Conservation (phyloP, 2,113 vertebrate species). For the Gopherus evgoodei region DNA sequence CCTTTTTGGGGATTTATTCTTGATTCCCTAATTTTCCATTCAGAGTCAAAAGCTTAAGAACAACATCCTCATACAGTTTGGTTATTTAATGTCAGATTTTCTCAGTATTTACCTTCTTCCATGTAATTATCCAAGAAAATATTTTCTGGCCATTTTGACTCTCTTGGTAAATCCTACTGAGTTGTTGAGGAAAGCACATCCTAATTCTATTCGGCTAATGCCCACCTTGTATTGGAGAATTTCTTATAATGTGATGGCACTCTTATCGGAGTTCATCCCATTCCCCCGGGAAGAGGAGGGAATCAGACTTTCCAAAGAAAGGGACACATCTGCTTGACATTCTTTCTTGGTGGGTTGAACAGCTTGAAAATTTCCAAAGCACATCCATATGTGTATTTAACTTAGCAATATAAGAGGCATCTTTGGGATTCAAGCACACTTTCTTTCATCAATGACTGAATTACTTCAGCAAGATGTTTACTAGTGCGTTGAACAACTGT, state of each 20-base stretch:
- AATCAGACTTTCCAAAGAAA: background rate
- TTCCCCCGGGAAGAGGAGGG: background rate
- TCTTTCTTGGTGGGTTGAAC: background rate
- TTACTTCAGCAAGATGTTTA: background rate
- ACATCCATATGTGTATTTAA: background rate
- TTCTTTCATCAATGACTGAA: background rate
- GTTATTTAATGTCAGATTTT: background rate
- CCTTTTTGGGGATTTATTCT: conserved; percentile 52
- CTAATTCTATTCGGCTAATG: background rate
- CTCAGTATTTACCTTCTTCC: background rate
- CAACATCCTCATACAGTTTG: background rate
- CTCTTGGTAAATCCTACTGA: background rate
- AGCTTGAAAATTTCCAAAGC: background rate
- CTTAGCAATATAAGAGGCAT: rapidly evolving
- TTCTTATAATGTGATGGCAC: background rate
- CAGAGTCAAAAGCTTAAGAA: conserved; percentile 37
- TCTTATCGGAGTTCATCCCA: background rate
- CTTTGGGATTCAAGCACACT: background rate
- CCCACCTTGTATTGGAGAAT: background rate
- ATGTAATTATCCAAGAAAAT: background rate
- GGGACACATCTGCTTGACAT: background rate
- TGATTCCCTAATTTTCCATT: conserved; percentile 51
- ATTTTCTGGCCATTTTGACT: background rate
- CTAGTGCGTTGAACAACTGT: background rate
- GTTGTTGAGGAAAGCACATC: background rate